A percentile compares a stretch with the other conserved stretches of the same genome.
Conservation (phyloP, 2,113 vertebrate genomes). For the Puma concolor region DNA sequence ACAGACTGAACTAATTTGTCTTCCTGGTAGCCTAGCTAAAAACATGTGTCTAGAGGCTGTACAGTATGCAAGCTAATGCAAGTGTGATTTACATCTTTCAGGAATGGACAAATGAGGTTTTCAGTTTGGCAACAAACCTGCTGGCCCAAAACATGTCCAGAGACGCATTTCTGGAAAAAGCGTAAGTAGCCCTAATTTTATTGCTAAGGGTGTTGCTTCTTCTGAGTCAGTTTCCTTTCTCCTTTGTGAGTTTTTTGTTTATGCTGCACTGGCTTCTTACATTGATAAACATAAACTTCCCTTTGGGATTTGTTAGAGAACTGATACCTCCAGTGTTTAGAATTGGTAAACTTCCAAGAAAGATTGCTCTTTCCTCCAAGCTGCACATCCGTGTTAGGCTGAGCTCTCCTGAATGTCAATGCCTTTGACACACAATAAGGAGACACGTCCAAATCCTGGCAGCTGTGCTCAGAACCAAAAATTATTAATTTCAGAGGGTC, state of each 20-base stretch:
- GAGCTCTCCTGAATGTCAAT: background rate
- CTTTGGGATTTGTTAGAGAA: constrained; percentile 68
- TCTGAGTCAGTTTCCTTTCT: constrained; percentile 84
- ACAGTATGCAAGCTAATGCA: constrained; percentile 63
- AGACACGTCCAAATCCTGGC: constrained; percentile 26
- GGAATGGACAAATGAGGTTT: constrained; percentile 98
- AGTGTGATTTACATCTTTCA: constrained; percentile 83
- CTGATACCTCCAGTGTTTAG: constrained; percentile 40
- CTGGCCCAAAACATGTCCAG: constrained; percentile 98
- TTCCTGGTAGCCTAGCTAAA: constrained; percentile 60
- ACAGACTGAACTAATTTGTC: constrained; percentile 51
- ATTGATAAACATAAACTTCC: constrained; percentile 82
- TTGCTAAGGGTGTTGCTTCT: constrained; percentile 75
- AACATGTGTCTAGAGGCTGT: constrained; percentile 37
- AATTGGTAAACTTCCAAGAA: constrained; percentile 45
- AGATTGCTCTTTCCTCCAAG: background rate
- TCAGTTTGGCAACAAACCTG: constrained; percentile 96
- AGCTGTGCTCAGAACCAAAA: constrained; percentile 37
- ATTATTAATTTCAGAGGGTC: background rate
- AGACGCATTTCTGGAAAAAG: constrained; percentile 96
- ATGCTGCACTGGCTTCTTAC: constrained; percentile 72
- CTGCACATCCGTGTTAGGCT: background rate
- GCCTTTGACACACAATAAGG: background rate
- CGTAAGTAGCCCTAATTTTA: constrained; percentile 88
- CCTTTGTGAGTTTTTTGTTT: constrained; percentile 83